A percentile compares a stretch with the other conserved stretches of the same genome.
Conservation (phyloP, 2,888 invertebrate species). For the Leptura quadrifasciata region DNA sequence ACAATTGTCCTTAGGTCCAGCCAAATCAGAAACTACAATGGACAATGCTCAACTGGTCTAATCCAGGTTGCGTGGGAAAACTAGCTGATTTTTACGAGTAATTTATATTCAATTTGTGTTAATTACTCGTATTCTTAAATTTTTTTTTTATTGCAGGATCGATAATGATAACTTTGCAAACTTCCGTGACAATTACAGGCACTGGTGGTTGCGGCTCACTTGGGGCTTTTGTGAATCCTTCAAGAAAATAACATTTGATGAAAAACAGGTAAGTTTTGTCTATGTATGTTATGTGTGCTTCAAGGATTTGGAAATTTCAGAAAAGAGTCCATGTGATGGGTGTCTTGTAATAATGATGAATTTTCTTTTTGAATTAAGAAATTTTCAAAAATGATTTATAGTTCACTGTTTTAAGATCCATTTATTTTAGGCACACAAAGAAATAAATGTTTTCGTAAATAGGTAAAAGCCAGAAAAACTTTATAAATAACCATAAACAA, state of each 20-base stretch:
- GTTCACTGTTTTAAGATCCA: no score
- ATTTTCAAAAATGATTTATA: no score
- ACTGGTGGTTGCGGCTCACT: slow-evolving; percentile 67
- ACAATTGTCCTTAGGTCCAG: slow-evolving; percentile 58
- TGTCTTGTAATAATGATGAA: no score
- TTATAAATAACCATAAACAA: no score
- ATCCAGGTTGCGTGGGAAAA: slow-evolving; percentile 66
- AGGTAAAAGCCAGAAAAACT: no score
- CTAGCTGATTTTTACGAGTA: slow-evolving; percentile 64
- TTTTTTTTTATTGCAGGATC: slow-evolving; percentile 56
- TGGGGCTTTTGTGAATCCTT: slow-evolving; percentile 68
- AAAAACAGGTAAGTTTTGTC: slow-evolving; percentile 50
- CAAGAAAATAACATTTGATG: slow-evolving; percentile 57
- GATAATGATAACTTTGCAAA: slow-evolving; percentile 65
- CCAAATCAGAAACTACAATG: slow-evolving; percentile 68
- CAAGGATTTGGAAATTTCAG: no score
- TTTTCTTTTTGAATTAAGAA: no score
- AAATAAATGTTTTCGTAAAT: no score
- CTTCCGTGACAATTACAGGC: slow-evolving; percentile 64
- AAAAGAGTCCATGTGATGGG: no score
- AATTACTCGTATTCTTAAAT: slow-evolving; percentile 10
- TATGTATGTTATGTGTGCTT: no score
- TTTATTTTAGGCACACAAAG: no score
- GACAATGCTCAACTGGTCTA: slow-evolving; percentile 69
- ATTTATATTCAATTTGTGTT: slow-evolving; percentile 34